Base-by-base conservation (phyloP, 2,113 vertebrate species). In the Xyliphius kryptos region DNA sequence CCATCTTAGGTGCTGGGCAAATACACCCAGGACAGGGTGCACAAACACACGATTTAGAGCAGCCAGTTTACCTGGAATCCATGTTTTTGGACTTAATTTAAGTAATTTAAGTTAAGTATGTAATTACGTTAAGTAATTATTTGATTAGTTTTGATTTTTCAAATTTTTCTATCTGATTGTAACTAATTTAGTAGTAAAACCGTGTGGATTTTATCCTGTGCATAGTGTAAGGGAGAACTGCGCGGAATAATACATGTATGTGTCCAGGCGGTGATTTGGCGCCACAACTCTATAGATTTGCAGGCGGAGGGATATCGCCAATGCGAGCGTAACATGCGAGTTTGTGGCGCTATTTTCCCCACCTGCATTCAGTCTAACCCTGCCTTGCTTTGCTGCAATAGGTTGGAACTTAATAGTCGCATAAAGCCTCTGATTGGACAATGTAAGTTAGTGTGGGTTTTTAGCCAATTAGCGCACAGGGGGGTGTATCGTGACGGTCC, bases 191-290 rank as follows among this genome's bases (percentile, higher is more conserved):
- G n/a, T n/a, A n/a, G 26, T 32, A 32, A 32, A 32, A 32, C 7
- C 26, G 26, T 32, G 7, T 32, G 26, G 4, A 32, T 32, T 32
- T 5, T 5, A 32, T 32, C 2, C 26, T 32, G 26, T 32, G 13
- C 47, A 21, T 48, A 60, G 43, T 19, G 15, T 21, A 5, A 9
- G 16, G 14, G 81, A 83, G 67, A 83, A 22, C 53, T 55, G 74
- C 72, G 82, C 85, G 86, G 85, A 86, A 80, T 84, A 83, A 87
- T 66, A 32, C 26, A 2, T 32, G 4, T 6, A 32, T 32, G 26
- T 6, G 36, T 53, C 26, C 36, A 6, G 32, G 38, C 15, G 56
- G 26, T 11, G 40, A 12, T 38, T 7, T 13, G 47, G 16, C 47
- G 11, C 20, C 36, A 4, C 26, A 32, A 32, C 26, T 32, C 26